Percentiles rank a stretch among this genome's conserved stretches.
phyloP scores from a whole-genome alignment of 2,797 vertebrate species.

The Valencia hispanica region DNA sequence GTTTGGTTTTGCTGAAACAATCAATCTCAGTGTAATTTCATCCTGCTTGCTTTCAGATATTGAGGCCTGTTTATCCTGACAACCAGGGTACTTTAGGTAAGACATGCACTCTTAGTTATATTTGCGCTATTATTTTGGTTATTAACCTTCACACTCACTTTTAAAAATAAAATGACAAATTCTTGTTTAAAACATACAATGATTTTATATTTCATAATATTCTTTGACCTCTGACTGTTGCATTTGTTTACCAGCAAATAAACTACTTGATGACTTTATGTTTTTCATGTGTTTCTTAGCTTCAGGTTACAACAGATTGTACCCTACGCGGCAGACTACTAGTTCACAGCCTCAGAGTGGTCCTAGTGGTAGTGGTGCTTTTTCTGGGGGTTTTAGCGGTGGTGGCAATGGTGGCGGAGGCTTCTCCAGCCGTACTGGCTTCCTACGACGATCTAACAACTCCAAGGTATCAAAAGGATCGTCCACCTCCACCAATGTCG shows the following conservation, averaged over 20 bases:
- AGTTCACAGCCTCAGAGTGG: constrained; percentile 54
- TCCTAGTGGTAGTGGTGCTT: constrained; percentile 28
- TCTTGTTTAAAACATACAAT: not conserved
- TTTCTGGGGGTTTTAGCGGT: constrained; percentile 33
- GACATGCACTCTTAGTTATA: constrained; percentile 43
- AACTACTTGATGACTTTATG: not conserved
- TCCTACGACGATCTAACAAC: constrained; percentile 85
- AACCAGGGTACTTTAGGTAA: constrained; percentile 84
- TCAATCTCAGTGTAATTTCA: constrained; percentile 26
- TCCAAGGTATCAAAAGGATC: constrained; percentile 73
- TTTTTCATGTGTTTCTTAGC: constrained; percentile 38
- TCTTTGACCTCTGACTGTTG: not conserved
- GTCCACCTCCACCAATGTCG: constrained; percentile 64
- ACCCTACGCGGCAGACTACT: constrained; percentile 65
- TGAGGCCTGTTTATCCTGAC: constrained; percentile 90
- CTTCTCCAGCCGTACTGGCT: constrained; percentile 86
- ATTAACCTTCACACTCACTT: not conserved
- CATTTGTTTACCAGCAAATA: not conserved
- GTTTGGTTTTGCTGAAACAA: constrained; percentile 2
- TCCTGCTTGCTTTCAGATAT: constrained; percentile 81
- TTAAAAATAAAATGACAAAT: no score
- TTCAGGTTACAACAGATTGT: constrained; percentile 65
- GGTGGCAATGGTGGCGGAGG: constrained; percentile 56
- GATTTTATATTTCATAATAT: not conserved
- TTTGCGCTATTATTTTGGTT: not conserved